Conservation (phyloP, 2,888 invertebrate species). For the Drosophila mimetica region DNA sequence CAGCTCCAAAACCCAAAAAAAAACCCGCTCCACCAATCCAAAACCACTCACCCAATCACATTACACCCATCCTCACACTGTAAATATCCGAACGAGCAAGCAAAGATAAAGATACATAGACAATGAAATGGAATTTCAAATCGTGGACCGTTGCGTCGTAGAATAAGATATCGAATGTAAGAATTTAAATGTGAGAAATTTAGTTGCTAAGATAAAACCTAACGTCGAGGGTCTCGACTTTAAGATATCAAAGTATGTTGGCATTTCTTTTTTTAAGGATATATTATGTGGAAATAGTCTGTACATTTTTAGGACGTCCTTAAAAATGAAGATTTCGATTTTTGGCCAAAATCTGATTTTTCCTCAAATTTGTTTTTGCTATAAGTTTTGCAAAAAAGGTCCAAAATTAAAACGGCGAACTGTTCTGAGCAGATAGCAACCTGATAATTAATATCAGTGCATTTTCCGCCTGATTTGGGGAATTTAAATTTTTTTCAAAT, state of each 20-base stretch:
- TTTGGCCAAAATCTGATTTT: no score
- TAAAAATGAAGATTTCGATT: no score
- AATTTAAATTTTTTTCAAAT: no score
- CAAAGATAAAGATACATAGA: constrained; percentile 15
- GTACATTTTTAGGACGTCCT: no score
- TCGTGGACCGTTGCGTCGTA: constrained; percentile 41
- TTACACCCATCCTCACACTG: constrained; percentile 44
- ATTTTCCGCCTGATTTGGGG: no score
- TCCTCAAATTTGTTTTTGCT: no score
- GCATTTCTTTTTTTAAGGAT: background rate
- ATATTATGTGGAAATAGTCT: background rate
- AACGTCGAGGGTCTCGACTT: constrained; percentile 27
- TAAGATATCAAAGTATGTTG: constrained; percentile 14
- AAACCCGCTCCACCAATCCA: background rate
- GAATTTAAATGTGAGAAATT: constrained; percentile 55
- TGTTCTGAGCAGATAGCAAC: no score
- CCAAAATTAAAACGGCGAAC: no score
- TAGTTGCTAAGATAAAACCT: constrained; percentile 35
- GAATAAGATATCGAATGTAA: constrained; percentile 44
- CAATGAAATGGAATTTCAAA: constrained; percentile 46
- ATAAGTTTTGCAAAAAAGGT: no score
- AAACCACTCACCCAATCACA: background rate
- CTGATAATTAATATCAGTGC: no score
- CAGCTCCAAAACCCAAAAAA: background rate
- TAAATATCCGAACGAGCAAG: constrained; percentile 55